phyloP scores from a whole-genome alignment of 2,888 invertebrate species.

The Melanostoma scalare region DNA sequence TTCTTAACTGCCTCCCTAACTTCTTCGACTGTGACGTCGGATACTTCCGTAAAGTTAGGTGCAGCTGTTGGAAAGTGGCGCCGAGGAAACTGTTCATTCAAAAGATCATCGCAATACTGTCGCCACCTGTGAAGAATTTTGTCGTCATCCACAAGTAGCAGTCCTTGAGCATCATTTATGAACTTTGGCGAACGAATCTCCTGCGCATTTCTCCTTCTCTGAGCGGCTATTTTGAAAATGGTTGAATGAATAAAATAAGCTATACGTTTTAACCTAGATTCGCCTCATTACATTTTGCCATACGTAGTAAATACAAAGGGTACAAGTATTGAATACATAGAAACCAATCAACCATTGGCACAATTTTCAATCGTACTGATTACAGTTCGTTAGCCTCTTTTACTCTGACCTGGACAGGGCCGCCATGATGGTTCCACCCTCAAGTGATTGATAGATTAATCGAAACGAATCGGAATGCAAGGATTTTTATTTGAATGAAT shows the following conservation, averaged over 20 bases:
- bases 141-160: too few relatives aligned
- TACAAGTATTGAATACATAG: slow-evolving; percentile 32
- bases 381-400: slow-evolving; percentile 48
- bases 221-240: too few relatives aligned
- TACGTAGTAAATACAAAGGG: slow-evolving; percentile 1
- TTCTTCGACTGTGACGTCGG: too few relatives aligned
- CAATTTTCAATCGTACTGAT: slow-evolving; percentile 67
- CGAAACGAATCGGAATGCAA: slow-evolving; percentile 63
- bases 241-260: slow-evolving; percentile 7
- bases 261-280: slow-evolving; percentile 51
- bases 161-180: too few relatives aligned
- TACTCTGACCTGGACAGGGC: slow-evolving; percentile 1
- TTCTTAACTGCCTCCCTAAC: too few relatives aligned
- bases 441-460: slow-evolving; percentile 59
- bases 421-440: neutral
- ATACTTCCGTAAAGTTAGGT: too few relatives aligned
- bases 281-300: slow-evolving; percentile 45
- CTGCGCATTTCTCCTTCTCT: too few relatives aligned
- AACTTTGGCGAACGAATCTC: too few relatives aligned
- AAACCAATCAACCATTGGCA: slow-evolving; percentile 63
- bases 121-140: too few relatives aligned
- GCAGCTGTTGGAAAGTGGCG: too few relatives aligned
- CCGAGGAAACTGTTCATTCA: too few relatives aligned
- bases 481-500: slow-evolving; percentile 54
- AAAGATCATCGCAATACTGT: too few relatives aligned